Base-by-base conservation (phyloP, 2,797 vertebrate species). In the Discoglossus pictus region DNA sequence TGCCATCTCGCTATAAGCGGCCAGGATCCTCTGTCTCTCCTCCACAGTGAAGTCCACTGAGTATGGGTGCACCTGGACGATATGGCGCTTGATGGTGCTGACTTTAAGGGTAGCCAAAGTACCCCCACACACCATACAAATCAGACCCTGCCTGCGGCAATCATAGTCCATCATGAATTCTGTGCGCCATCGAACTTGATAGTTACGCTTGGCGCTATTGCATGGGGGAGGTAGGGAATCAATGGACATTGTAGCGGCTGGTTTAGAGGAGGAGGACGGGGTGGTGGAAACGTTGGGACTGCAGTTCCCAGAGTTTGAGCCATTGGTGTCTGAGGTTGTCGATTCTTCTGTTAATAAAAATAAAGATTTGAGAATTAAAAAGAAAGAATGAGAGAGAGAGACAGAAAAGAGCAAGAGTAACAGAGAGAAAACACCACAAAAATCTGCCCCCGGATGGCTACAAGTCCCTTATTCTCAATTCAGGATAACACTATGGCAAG, bases 101-200 rank as follows among this genome's bases (percentile, higher is more conserved):
- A 90, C 91, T 76, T 93, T 92, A 16, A 93, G 84, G 1, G 91
- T 93, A 68, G 91, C 92, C 62, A 93, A 79, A 0, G 88, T 88
- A 43, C 89, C 88, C 0, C 91, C 88, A 2, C 92, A 93, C 68
- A 93, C 92, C 86, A 93, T 92, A 85, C 91, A 93, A 80, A 93
- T 89, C 36, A 93, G 80, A 0, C 90, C 90, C n/a, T 91, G 91
- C 9, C 90, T 79, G 43, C 88, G 87, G 69, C 92, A 92, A 86
- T 95, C 92, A 21, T 95, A 95, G 58, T 95, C 93, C 93, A 95
- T 95, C 82, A 95, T 86, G 83, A 88, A 94, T 53, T 95, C 93
- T 54, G 86, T 76, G 74, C 92, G 82, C 93, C 93, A 95, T 82
- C 87, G 92, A 51, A 83, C 87, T 85, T 94, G 91, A 84, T 93